Base-by-base conservation (phyloP, 1,140 invertebrate species). In the Saxidomus purpurata region DNA sequence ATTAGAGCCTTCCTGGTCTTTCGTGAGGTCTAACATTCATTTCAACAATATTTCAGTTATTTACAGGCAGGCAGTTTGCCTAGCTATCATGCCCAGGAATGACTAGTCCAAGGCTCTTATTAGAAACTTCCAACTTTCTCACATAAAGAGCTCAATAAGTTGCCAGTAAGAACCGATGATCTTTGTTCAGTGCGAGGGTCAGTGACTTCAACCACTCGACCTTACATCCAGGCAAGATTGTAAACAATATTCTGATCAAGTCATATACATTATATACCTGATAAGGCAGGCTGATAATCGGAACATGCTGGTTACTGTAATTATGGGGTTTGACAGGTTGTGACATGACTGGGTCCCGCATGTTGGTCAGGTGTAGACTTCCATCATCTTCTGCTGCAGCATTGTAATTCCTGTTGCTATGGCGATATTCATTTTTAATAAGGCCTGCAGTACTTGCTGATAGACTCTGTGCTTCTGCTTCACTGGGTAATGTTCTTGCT, bases 391-490 rank as follows among this genome's bases (percentile, higher is more conserved):
- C 38, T 11, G 76, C 11, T 34, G 31, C 3, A 1, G 85, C 36
- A 0, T 61, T 22, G 52, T 80, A 81, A 55, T 77, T 88, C 38
- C 43, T 28, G 61, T 40, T 89, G 52, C 87, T 90, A 61, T 84
- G 52, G 31, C 55, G 61, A 76, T 85, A 84, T 19, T 87, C 88
- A 34, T 85, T 89, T n/a, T 91, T 89, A 25, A 94, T 91, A 13
- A 94, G 92, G 17, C 92, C 92, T 0, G 91, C 79, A 3, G 92
- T 94, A 71, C 93, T 94, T 15, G 92, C 94, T 52, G 92, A 90
- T 31, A 93, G 38, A 85, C 94, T 95, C 52, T 90, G 86, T 4
- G 89, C 93, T 55, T 94, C 94, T n/a, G 74, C 87, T 43, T 91
- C 92, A 76, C 90, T 90, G n/a, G 63, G 49, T 34, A 11, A 28